Evolutionary conservation across 1,140 invertebrate genomes (phyloP).

Genomic region (Gryon sp.): DNA sequence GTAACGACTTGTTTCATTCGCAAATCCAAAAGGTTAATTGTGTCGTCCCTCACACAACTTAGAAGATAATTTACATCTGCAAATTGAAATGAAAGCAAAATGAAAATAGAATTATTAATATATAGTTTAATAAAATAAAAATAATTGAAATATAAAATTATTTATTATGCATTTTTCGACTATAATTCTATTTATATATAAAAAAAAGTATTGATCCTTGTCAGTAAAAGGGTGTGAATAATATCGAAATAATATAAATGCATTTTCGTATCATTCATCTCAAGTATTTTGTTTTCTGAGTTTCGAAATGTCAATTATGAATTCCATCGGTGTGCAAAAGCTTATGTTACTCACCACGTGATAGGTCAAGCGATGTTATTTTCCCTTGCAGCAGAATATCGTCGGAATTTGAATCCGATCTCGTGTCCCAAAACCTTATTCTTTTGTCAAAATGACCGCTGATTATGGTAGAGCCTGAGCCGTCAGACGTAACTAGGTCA

Average conservation of each 20-base stretch:
- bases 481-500: slow-evolving; percentile 94
- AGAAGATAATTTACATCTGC: slow-evolving; percentile 94
- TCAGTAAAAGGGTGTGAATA: no score
- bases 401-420: slow-evolving; percentile 88
- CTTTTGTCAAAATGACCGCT: slow-evolving; percentile 98
- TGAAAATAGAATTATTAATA: slow-evolving; percentile 5
- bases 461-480: slow-evolving; percentile 94
- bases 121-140: no score
- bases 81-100: slow-evolving; percentile 70
- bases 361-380: slow-evolving; percentile 96
- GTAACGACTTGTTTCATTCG: slow-evolving; percentile 94
- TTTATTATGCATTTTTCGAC: no score
- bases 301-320: slow-evolving; percentile 21
- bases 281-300: slow-evolving; percentile 13
- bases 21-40: slow-evolving; percentile 95
- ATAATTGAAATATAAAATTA: no score
- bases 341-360: slow-evolving; percentile 84
- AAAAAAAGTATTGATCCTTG: no score
- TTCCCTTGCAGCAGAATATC: slow-evolving; percentile 94
- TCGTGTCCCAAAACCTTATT: slow-evolving; percentile 97
- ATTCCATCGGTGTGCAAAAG: slow-evolving; percentile 26
- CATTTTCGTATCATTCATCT: not conserved
- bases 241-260: not conserved
- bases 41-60: slow-evolving; percentile 96
- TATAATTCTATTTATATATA: no score